Percentiles rank a stretch among this genome's conserved stretches.
Conservation (phyloP, 2,888 invertebrate genomes). For the Oligia latruncula region DNA sequence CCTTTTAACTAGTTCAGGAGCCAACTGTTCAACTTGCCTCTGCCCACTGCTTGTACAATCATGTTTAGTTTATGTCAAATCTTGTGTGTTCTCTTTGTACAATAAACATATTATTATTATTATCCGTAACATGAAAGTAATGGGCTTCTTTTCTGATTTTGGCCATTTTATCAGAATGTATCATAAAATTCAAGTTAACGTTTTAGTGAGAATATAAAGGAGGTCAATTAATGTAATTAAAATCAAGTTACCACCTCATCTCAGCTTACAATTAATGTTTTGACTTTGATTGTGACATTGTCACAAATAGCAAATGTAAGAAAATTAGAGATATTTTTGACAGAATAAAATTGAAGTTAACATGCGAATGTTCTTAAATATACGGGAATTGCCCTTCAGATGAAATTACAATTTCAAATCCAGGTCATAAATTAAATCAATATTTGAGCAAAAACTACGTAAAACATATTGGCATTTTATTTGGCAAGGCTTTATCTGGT, state of each 20-base stretch:
- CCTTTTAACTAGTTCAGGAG: too few species aligned
- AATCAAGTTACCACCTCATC: neutral
- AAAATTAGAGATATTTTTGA: neutral
- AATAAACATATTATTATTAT: too few species aligned
- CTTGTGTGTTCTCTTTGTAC: too few species aligned
- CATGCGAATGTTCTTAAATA: neutral
- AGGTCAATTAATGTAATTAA: neutral
- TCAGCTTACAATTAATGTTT: too few species aligned
- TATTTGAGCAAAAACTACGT: conserved; percentile 8
- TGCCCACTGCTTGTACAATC: too few species aligned
- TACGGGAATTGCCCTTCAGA: neutral
- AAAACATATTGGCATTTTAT: conserved; percentile 23
- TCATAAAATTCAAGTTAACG: neutral
- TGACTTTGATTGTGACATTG: neutral
- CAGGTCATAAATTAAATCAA: neutral
- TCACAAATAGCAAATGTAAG: too few species aligned
- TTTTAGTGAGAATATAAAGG: neutral
- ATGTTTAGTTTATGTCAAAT: too few species aligned
- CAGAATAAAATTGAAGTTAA: neutral
- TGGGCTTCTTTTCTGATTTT: neutral
- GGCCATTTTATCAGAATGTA: neutral
- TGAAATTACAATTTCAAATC: neutral
- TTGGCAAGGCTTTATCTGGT: conserved; percentile 36
- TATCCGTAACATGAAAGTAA: neutral
- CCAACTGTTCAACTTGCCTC: too few species aligned